Evolutionary conservation across 2,888 invertebrate species (phyloP), one percentile per base, ranked within the genome.

Genomic region (Caenorhabditis sulstoni): DNA sequence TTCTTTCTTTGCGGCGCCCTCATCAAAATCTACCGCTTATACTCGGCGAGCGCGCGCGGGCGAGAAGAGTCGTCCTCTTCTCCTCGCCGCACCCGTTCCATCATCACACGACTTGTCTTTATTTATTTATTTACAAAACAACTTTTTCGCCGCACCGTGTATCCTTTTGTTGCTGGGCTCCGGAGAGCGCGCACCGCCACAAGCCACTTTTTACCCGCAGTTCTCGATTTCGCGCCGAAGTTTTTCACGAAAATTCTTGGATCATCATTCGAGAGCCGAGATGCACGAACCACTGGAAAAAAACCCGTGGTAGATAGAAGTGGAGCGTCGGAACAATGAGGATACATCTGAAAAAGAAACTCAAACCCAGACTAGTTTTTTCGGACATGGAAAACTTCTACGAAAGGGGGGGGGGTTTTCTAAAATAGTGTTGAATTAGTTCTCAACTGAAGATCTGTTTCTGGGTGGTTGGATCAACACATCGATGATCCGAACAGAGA

Each of bases 81-180:
- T 20, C 35, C 35, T 23, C 35, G 18, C 23, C 8, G 8, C 44
- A 5, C 29, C 29, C 29, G 29, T 29, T 29, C 39, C 49, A 59
- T 61, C 70, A 49, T 62, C 62, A 47, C 57, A 47, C 64, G 49
- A 49, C 52, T 41, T 35, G 23, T 39, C 50, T 57, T 20, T 57
- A 47, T 55, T 64, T 73, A 37, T 73, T 73, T 73, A 73, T 73
- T 73, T 73, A 73, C 73, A 73, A 73, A 73, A 73, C 73, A 73
- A 73, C 73, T 73, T 64, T 64, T 23, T 44, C 29, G 14, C 64
- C n/a, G 41, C 12, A 41, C 41, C 14, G 41, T 41, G 41, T 41
- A 41, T 41, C 41, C 41, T 41, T 41, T 41, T 41, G 41, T 41
- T 41, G 41, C 41, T 11, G 41, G 14, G 41, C 41, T 41, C 41